These are phyloP conservation scores for Falco concolor DNA, from an alignment of 2,797 vertebrate genomes.

Conservation along the genomic window DNA sequence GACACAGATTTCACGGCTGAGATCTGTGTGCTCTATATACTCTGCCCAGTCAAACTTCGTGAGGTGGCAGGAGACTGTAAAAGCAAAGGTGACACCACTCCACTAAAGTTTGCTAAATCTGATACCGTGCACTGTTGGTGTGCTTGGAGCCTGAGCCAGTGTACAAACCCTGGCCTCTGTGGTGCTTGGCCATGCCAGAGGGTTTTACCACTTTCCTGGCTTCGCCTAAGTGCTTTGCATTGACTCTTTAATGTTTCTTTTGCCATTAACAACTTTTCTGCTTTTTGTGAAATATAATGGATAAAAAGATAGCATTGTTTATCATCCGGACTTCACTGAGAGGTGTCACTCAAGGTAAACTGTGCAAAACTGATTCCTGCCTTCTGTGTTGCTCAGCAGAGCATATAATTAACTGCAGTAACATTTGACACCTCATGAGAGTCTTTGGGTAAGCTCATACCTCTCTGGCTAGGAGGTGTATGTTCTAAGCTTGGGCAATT, in stretches of 20 bases:
- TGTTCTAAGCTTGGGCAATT: neutral
- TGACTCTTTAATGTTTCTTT: neutral
- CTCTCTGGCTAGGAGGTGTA: neutral
- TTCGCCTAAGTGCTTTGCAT: neutral
- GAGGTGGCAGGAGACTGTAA: neutral
- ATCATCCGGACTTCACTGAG: neutral
- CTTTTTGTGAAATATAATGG: neutral
- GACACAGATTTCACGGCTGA: neutral
- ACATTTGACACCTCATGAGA: neutral
- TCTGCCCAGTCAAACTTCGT: fast-evolving
- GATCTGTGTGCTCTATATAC: neutral
- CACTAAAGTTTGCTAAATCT: neutral
- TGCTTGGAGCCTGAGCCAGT: neutral
- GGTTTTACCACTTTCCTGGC: neutral
- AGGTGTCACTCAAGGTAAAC: neutral
- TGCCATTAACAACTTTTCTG: neutral
- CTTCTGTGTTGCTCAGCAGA: neutral
- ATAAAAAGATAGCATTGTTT: neutral
- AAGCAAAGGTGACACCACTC: neutral
- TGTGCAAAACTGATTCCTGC: neutral
- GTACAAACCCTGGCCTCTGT: neutral
- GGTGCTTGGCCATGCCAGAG: neutral
- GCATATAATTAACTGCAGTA: neutral
- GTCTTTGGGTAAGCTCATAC: neutral
- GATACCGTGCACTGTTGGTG: neutral